These are phyloP conservation scores for Danio rerio DNA, from an alignment of 2,113 vertebrate species.

Conservation along the genomic window GRCz12tu NC_133179.1:14436501-14437000, in stretches of 20 bases:
- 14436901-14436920: conserved; percentile 89
- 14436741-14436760: conserved; percentile 86
- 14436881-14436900: conserved; percentile 67
- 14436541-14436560: too few relatives aligned
- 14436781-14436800: conserved; percentile 81
- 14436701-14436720: conserved; percentile 90
- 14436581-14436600: too few relatives aligned
- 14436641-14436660: neutral
- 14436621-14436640: neutral
- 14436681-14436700: conserved; percentile 95
- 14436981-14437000: conserved; percentile 77
- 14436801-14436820: conserved; percentile 6
- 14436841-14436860: neutral
- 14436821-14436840: neutral
- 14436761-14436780: conserved; percentile 71
- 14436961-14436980: conserved; percentile 86
- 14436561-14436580: too few relatives aligned
- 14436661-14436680: conserved; percentile 76
- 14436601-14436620: too few relatives aligned
- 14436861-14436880: conserved; percentile 44
- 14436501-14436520: too few relatives aligned
- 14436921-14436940: conserved; percentile 90
- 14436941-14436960: conserved; percentile 87
- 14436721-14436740: conserved; percentile 91
- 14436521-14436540: too few relatives aligned